Evolutionary conservation across 2,113 vertebrate genomes (phyloP).

Genomic region (Oncorhynchus keta): DNA sequence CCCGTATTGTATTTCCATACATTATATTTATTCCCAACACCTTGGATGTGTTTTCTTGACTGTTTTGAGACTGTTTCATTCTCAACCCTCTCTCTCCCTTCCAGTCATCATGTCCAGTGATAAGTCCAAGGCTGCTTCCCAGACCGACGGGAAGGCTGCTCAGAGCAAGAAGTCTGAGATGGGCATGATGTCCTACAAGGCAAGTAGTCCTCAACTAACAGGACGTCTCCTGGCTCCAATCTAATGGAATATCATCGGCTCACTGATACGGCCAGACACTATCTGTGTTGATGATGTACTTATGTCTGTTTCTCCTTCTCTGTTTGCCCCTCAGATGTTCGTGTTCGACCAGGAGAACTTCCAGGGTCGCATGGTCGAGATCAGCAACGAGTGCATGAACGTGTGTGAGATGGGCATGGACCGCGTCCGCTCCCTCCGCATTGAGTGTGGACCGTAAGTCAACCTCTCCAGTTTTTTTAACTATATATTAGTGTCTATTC

Average conservation of each 20-base stretch:
- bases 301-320: background rate
- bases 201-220: constrained; percentile 36
- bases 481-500: background rate
- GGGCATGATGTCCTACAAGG: constrained; percentile 77
- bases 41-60: too few relatives aligned
- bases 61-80: background rate
- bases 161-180: constrained; percentile 78
- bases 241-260: too few relatives aligned
- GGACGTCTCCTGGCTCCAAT: background rate
- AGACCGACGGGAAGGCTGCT: constrained; percentile 76
- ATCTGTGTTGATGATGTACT: background rate
- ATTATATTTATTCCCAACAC: background rate
- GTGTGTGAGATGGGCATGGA: constrained; percentile 80
- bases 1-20: background rate
- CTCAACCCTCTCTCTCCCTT: background rate
- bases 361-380: constrained; percentile 82
- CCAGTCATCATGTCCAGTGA: constrained; percentile 79
- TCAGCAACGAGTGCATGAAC: constrained; percentile 79
- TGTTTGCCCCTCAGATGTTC: constrained; percentile 64
- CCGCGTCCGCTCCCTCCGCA: constrained; percentile 76
- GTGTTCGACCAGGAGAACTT: constrained; percentile 84
- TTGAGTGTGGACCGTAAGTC: constrained; percentile 81
- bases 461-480: background rate
- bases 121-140: constrained; percentile 75
- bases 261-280: background rate